Evolutionary conservation across 2,797 vertebrate species (phyloP).

Genomic region (Falco cherrug): DNA sequence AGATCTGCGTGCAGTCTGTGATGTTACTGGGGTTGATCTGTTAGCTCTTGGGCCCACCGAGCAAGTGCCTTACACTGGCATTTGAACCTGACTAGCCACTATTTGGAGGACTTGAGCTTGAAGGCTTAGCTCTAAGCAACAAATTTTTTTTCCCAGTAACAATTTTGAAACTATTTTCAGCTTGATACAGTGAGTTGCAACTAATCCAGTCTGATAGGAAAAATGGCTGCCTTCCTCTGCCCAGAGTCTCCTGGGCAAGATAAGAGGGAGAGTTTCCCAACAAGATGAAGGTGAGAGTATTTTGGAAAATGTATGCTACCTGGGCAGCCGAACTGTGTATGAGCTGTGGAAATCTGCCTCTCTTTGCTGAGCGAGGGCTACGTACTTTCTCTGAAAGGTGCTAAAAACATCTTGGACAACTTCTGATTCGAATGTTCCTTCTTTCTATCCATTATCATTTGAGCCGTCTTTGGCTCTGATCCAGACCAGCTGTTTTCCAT

Average conservation of each 20-base stretch:
- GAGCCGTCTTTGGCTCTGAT: background rate
- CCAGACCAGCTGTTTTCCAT: constrained; percentile 4
- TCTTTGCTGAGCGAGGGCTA: background rate
- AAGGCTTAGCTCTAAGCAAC: background rate
- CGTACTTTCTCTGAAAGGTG: background rate
- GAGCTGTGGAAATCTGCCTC: background rate
- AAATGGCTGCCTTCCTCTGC: background rate
- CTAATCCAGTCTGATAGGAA: background rate
- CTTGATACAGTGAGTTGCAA: background rate
- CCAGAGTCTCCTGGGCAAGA: background rate
- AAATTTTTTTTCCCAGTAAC: background rate
- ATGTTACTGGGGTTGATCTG: background rate
- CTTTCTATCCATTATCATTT: background rate
- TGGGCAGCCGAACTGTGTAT: background rate
- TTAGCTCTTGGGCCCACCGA: background rate
- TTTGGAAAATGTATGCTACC: background rate
- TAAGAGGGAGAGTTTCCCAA: background rate
- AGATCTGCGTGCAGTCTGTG: background rate
- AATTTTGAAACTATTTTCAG: background rate
- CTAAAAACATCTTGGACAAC: background rate
- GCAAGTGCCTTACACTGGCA: fast-evolving
- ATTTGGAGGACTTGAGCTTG: background rate
- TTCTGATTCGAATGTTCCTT: background rate
- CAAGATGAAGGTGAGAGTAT: background rate
- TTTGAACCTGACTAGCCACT: background rate